A percentile compares a stretch with the other conserved stretches of the same genome.
Conservation (phyloP, 2,888 invertebrate genomes). For the Oscheius myriophilus region DNA sequence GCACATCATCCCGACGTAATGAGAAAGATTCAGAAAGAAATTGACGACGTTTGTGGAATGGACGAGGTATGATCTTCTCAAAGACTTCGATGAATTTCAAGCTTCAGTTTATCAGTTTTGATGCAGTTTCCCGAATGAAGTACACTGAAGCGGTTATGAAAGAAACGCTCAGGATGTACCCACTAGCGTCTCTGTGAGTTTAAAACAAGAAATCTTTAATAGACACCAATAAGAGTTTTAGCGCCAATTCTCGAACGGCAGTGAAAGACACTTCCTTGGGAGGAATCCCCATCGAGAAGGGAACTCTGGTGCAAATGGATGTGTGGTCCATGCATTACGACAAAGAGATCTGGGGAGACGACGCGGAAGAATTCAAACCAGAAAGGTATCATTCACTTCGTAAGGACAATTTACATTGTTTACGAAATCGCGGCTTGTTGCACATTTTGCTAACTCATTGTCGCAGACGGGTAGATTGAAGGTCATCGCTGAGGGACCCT, state of each 20-base stretch:
- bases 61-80: not conserved
- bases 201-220: not conserved
- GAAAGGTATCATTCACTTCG: conserved; percentile 53
- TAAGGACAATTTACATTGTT: too few species aligned
- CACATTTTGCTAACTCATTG: too few species aligned
- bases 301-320: conserved; percentile 56
- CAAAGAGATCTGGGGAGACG: conserved; percentile 63
- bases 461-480: too few species aligned
- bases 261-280: conserved; percentile 53
- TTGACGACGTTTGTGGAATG: conserved; percentile 45
- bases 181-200: conserved; percentile 59
- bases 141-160: conserved; percentile 61
- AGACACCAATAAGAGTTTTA: conserved; percentile 21
- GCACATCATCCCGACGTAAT: conserved; percentile 71
- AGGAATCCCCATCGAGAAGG: conserved; percentile 50
- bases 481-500: too few species aligned
- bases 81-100: not conserved
- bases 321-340: conserved; percentile 56
- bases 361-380: conserved; percentile 62
- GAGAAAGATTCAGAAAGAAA: conserved; percentile 51
- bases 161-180: conserved; percentile 59
- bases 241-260: conserved; percentile 53
- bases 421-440: too few species aligned
- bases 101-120: conserved; percentile 30
- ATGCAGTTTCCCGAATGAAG: conserved; percentile 51